Conservation (phyloP, 2,888 invertebrate genomes). For the Cantharis rustica region DNA sequence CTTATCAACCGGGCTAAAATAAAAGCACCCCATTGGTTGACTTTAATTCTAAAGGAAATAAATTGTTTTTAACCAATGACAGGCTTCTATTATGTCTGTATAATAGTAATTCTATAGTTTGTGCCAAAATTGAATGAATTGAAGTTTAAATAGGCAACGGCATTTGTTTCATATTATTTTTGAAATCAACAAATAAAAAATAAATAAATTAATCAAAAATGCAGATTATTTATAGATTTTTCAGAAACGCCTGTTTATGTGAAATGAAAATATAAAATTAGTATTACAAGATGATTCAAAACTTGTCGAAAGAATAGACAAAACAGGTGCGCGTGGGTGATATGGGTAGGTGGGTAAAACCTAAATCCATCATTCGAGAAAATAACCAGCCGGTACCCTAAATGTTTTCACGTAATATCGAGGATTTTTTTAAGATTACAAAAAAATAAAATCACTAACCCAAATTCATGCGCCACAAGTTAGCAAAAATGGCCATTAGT, state of each 20-base stretch:
- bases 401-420: no score
- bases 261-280: background rate
- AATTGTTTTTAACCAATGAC: no score
- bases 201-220: background rate
- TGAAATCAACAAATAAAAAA: no score
- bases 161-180: no score
- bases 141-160: no score
- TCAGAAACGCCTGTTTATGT: background rate
- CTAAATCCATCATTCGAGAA: background rate
- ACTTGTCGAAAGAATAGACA: background rate
- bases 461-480: slow-evolving; percentile 15
- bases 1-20: no score
- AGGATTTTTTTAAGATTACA: background rate
- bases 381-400: background rate
- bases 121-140: no score
- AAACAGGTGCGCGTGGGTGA: background rate
- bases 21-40: no score
- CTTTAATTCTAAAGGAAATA: no score
- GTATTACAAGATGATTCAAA: background rate
- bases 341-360: background rate
- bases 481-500: slow-evolving; percentile 13
- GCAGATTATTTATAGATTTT: background rate
- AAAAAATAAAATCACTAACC: slow-evolving; percentile 5
- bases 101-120: no score
- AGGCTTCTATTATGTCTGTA: background rate